Conservation (phyloP, 2,797 vertebrate genomes). For the Gouania willdenowi region DNA sequence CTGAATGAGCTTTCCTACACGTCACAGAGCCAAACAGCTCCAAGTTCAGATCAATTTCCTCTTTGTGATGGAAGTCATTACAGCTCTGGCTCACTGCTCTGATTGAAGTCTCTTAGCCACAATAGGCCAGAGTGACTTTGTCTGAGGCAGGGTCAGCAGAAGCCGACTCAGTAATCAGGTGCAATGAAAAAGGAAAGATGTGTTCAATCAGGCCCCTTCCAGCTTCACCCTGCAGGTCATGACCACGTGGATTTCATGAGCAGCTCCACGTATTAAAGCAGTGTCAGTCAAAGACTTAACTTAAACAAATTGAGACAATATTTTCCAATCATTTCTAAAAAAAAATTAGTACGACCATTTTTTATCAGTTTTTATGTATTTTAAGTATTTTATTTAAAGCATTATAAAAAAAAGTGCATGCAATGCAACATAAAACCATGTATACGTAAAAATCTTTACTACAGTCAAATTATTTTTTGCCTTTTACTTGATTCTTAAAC, state of each 20-base stretch:
- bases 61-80: constrained; percentile 61
- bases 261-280: constrained; percentile 1
- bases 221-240: constrained; percentile 15
- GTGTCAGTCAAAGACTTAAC: constrained; percentile 14
- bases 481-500: too few relatives aligned
- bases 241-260: constrained; percentile 19
- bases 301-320: too few relatives aligned
- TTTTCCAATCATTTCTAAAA: too few relatives aligned
- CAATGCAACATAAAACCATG: too few relatives aligned
- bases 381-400: too few relatives aligned
- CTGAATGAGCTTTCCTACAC: constrained; percentile 10
- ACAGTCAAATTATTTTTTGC: too few relatives aligned
- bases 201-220: constrained; percentile 51
- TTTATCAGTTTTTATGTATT: too few relatives aligned
- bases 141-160: constrained; percentile 37
- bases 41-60: constrained; percentile 47
- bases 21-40: constrained; percentile 29
- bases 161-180: constrained; percentile 50
- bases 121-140: constrained; percentile 28
- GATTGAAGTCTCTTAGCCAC: constrained; percentile 67
- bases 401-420: too few relatives aligned
- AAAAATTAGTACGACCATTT: too few relatives aligned
- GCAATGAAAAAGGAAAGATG: constrained; percentile 38
- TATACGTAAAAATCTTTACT: too few relatives aligned
- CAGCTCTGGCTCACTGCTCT: constrained; percentile 28